Conservation (phyloP, 2,113 vertebrate species). For the Pelusios castaneus region DNA sequence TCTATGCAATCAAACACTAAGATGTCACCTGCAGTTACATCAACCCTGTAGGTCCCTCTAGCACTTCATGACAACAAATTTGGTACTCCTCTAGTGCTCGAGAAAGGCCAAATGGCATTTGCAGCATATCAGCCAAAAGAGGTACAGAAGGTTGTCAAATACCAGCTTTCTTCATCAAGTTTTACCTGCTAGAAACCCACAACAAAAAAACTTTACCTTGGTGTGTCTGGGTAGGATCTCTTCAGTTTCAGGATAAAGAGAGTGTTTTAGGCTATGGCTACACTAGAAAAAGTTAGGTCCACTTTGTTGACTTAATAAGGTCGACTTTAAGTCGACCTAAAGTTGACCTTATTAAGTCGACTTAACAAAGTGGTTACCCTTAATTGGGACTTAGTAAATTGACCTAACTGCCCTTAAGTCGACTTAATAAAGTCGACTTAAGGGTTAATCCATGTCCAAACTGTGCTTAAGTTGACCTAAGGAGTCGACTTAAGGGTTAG, state of each 20-base stretch:
- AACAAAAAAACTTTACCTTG: not conserved
- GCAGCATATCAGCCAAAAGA: slow-evolving; percentile 33
- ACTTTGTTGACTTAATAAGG: no score
- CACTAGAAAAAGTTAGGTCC: no score
- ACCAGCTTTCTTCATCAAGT: not conserved
- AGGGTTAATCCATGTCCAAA: no score
- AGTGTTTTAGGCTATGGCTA: no score
- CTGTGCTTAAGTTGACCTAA: no score
- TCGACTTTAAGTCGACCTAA: no score
- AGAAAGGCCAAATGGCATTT: slow-evolving; percentile 12
- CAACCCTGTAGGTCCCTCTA: slow-evolving; percentile 60
- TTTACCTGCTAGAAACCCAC: slow-evolving; percentile 32
- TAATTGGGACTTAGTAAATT: no score
- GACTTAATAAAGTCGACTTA: no score
- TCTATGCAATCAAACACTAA: slow-evolving; percentile 47
- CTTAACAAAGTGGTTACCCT: no score
- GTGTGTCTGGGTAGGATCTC: not conserved
- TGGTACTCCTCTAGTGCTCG: slow-evolving; percentile 27
- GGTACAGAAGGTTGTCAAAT: not conserved
- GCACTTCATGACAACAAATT: slow-evolving; percentile 63
- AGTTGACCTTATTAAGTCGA: no score
- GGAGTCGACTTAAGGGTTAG: no score
- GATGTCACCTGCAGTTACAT: slow-evolving; percentile 58
- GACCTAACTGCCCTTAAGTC: no score
- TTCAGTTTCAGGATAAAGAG: not conserved